Conservation (phyloP, 2,113 vertebrate genomes). For the chimpanzee (Pan troglodytes) region NHGRI_mPanTro3-v2.1_pri NC_072416.2:56965501-56966000, state of each 20-base stretch:
- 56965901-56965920: background rate
- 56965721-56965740: background rate
- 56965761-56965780: background rate
- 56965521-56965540: background rate
- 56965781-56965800: background rate
- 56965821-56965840: background rate
- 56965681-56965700: background rate
- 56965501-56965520: background rate
- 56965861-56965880: background rate
- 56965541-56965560: background rate
- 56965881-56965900: background rate
- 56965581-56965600: background rate
- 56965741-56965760: background rate
- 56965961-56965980: background rate
- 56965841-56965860: background rate
- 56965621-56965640: background rate
- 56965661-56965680: background rate
- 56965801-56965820: background rate
- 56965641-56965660: background rate
- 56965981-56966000: background rate
- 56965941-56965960: background rate
- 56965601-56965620: background rate
- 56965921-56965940: background rate
- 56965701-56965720: background rate
- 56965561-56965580: background rate